phyloP scores from a whole-genome alignment of 2,113 vertebrate genomes.

The Sturnus vulgaris region DNA sequence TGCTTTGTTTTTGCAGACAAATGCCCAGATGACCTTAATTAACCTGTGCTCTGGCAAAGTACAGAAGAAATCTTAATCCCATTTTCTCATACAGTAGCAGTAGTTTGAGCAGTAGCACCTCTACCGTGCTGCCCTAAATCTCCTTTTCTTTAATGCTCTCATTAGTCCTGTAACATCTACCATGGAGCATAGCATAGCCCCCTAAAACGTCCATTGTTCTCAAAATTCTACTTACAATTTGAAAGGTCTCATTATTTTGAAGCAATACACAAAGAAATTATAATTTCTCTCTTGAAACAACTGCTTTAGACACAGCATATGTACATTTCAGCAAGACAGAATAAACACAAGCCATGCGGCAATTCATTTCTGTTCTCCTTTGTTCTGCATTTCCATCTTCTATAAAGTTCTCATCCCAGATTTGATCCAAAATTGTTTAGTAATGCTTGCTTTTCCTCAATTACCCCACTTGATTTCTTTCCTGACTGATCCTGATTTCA shows the following conservation, averaged over 20 bases:
- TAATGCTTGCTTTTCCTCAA: background rate
- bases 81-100: constrained; percentile 45
- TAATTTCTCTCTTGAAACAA: background rate
- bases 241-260: constrained; percentile 16
- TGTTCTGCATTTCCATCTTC: background rate
- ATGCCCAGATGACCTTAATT: constrained; percentile 19
- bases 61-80: constrained; percentile 51
- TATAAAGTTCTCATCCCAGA: background rate
- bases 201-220: background rate
- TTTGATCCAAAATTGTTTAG: background rate
- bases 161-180: constrained; percentile 44
- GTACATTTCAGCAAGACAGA: background rate
- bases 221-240: background rate
- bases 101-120: constrained; percentile 12
- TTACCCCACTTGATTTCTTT: background rate
- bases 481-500: background rate
- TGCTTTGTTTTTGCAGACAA: background rate
- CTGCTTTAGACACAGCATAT: background rate
- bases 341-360: background rate
- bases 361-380: background rate
- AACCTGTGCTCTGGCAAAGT: constrained; percentile 21
- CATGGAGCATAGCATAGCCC: background rate
- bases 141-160: constrained; percentile 50
- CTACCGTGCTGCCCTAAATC: constrained; percentile 29
- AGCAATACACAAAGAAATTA: background rate